Conservation (phyloP, 2,888 invertebrate genomes). For the Drosophila greeni region DNA sequence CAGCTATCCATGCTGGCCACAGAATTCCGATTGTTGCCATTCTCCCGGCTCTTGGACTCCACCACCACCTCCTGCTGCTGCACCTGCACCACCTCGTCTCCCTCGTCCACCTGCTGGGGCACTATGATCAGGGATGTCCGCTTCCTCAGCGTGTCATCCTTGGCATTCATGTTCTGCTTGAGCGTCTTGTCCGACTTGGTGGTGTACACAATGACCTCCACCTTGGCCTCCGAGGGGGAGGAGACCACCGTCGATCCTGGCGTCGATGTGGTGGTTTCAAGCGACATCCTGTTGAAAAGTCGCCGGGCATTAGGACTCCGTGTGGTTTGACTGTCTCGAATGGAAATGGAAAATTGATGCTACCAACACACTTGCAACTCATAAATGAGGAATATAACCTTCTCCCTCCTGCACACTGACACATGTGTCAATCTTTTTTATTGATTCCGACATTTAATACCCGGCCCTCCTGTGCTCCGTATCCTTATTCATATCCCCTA, state of each 20-base stretch:
- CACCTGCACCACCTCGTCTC: conserved; percentile 33
- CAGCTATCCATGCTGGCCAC: conserved; percentile 78
- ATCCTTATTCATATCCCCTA: conserved; percentile 11
- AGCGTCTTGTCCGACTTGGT: conserved; percentile 78
- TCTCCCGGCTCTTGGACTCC: conserved; percentile 33
- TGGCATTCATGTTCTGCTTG: conserved; percentile 78
- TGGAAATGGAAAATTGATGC: conserved; percentile 52
- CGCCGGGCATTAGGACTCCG: conserved; percentile 10
- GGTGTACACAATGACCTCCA: conserved; percentile 76
- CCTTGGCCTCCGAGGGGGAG: conserved; percentile 67
- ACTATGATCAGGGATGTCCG: conserved; percentile 78
- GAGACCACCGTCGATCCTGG: conserved; percentile 38
- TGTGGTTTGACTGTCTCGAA: neutral
- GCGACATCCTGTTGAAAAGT: conserved; percentile 52
- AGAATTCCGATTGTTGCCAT: conserved; percentile 71
- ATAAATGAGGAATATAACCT: conserved; percentile 15
- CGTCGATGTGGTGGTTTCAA: conserved; percentile 37
- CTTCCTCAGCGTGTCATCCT: conserved; percentile 77
- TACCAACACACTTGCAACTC: conserved; percentile 42
- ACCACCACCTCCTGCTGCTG: conserved; percentile 26
- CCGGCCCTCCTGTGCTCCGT: conserved; percentile 20
- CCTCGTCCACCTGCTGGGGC: conserved; percentile 68
- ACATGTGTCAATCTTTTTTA: conserved; percentile 68
- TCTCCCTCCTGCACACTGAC: neutral
- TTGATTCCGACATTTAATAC: conserved; percentile 72